These are phyloP conservation scores for Canis aureus DNA, from an alignment of 2,113 vertebrate species.

Conservation along the genomic window DNA sequence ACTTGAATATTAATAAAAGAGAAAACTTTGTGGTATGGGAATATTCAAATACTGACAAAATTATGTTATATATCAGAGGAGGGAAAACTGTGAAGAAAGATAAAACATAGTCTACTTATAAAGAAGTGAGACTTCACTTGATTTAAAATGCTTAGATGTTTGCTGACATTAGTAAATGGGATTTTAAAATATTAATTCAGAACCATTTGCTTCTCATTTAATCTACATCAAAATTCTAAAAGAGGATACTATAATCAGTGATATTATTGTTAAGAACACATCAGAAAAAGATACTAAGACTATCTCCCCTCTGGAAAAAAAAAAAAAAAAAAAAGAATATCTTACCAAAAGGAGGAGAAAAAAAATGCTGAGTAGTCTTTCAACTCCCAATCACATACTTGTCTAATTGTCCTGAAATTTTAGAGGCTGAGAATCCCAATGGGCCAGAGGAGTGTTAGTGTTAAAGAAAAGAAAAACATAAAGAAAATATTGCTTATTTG, in stretches of 20 bases:
- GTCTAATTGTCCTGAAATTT: background rate
- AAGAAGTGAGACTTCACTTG: background rate
- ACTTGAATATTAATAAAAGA: background rate
- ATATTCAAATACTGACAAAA: background rate
- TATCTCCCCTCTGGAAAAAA: background rate
- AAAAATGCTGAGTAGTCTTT: background rate
- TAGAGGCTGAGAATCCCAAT: no score
- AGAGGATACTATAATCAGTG: background rate
- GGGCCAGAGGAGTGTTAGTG: background rate
- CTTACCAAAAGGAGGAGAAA: background rate
- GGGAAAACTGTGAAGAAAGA: background rate
- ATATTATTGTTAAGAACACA: background rate
- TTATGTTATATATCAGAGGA: background rate
- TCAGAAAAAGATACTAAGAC: background rate
- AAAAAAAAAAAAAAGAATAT: no score
- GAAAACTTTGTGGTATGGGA: background rate
- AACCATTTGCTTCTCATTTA: background rate
- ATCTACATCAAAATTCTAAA: background rate
- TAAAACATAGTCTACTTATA: background rate
- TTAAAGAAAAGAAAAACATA: background rate
- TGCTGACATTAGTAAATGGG: background rate
- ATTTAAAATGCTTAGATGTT: background rate
- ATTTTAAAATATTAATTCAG: background rate
- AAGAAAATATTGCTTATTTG: background rate
- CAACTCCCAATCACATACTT: background rate